Evolutionary conservation across 2,888 invertebrate species (phyloP).

Genomic region (Dryobota labecula): DNA sequence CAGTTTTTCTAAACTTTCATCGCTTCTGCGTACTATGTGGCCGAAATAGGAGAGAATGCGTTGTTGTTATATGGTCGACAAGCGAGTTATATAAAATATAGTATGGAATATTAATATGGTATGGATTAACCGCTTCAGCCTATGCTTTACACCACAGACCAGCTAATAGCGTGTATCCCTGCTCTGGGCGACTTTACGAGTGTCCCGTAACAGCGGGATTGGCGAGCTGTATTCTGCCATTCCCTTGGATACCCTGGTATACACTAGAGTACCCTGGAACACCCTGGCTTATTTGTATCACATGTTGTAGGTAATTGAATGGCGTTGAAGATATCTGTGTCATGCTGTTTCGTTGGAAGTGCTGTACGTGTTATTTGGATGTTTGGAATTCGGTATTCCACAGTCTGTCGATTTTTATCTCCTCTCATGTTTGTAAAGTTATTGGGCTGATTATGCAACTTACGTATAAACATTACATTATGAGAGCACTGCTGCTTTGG

Average conservation of each 20-base stretch:
- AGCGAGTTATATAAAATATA: no score
- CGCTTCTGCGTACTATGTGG: no score
- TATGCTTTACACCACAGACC: not conserved
- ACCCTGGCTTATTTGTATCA: slow-evolving; percentile 38
- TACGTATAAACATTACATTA: no score
- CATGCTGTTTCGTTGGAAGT: not conserved
- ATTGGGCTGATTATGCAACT: no score
- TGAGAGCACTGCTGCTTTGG: no score
- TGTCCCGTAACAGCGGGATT: slow-evolving; percentile 60
- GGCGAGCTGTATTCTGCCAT: slow-evolving; percentile 25
- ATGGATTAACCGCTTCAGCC: not conserved
- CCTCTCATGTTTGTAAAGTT: no score
- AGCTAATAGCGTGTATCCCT: slow-evolving; percentile 53
- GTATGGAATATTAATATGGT: no score
- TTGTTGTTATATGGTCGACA: no score
- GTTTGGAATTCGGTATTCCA: not conserved
- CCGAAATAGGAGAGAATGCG: no score
- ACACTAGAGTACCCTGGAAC: slow-evolving; percentile 15
- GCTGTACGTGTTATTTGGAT: not conserved
- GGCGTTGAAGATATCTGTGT: not conserved
- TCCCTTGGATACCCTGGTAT: slow-evolving; percentile 30
- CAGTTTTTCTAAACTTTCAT: no score
- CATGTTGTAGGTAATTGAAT: slow-evolving; percentile 49
- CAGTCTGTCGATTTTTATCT: no score
- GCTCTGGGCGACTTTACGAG: slow-evolving; percentile 56